phyloP scores from a whole-genome alignment of 2,888 invertebrate genomes.

The Ectemnius continuus region DNA sequence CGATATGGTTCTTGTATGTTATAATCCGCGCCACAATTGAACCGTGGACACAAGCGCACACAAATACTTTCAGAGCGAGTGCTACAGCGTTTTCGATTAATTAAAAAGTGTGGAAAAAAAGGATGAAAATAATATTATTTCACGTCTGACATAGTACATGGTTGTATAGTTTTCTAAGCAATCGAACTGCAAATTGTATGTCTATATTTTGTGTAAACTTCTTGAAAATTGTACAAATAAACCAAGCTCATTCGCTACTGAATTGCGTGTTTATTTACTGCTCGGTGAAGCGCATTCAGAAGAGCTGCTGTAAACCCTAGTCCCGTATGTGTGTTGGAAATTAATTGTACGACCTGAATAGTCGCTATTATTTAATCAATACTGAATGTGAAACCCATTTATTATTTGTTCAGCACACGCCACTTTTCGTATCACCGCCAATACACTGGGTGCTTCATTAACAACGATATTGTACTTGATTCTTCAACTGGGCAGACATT shows the following conservation, averaged over 20 bases:
- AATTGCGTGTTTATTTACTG: too few species aligned
- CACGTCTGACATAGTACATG: background rate
- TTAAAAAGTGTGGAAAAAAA: background rate
- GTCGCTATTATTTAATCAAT: slow-evolving; percentile 49
- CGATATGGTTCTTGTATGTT: slow-evolving; percentile 79
- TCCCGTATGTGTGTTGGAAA: too few species aligned
- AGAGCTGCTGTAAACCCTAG: too few species aligned
- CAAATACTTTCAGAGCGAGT: slow-evolving; percentile 31
- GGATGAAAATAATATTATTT: background rate
- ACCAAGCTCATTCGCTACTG: too few species aligned
- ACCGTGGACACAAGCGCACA: slow-evolving; percentile 62
- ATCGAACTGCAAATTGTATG: too few species aligned
- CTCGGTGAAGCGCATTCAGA: too few species aligned
- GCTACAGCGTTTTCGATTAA: slow-evolving; percentile 26
- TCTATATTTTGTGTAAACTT: too few species aligned
- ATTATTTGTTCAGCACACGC: slow-evolving; percentile 25
- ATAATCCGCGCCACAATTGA: slow-evolving; percentile 78
- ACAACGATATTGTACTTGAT: slow-evolving; percentile 39
- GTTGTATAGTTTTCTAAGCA: background rate
- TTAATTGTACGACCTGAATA: background rate
- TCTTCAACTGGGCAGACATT: too few species aligned
- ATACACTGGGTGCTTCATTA: slow-evolving; percentile 39
- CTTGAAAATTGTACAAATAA: too few species aligned
- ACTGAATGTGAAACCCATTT: slow-evolving; percentile 29
- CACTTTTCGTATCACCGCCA: slow-evolving; percentile 11